Conservation (phyloP, 2,797 vertebrate species). For the Rhodeus uyekii region DNA sequence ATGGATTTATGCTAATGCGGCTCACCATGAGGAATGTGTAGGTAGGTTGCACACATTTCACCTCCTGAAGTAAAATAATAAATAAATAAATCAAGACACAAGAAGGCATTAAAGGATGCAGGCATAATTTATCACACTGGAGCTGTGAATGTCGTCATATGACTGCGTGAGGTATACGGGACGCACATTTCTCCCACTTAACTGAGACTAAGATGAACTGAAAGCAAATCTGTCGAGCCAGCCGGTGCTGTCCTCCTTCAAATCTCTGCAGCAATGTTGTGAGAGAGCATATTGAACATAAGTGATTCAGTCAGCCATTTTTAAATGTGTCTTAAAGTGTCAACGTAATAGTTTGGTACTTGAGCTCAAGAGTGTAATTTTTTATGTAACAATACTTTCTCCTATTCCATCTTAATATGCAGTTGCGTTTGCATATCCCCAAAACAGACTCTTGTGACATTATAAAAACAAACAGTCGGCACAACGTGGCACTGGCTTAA, state of each 20-base stretch:
- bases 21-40: slow-evolving; percentile 47
- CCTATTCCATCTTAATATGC: background rate
- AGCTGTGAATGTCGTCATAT: slow-evolving; percentile 21
- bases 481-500: too few relatives aligned
- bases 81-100: slow-evolving; percentile 52
- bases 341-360: background rate
- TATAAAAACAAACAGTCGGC: background rate
- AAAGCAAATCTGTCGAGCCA: slow-evolving; percentile 20
- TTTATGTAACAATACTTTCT: background rate
- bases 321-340: background rate
- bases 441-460: background rate
- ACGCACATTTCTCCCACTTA: slow-evolving; percentile 26
- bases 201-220: slow-evolving; percentile 38
- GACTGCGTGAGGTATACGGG: slow-evolving; percentile 12
- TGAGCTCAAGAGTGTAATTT: background rate
- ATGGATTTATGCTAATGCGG: slow-evolving; percentile 77
- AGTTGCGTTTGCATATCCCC: background rate
- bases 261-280: background rate
- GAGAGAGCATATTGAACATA: background rate
- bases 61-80: slow-evolving; percentile 45
- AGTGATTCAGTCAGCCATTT: slow-evolving; percentile 14
- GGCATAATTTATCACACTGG: slow-evolving; percentile 44
- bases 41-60: slow-evolving; percentile 38
- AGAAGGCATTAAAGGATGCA: slow-evolving; percentile 35
- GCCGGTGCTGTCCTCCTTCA: background rate